Percentiles rank a stretch among this genome's conserved stretches.
phyloP scores from a whole-genome alignment of 2,888 invertebrate species.

The Ophonus ardosiacus region DNA sequence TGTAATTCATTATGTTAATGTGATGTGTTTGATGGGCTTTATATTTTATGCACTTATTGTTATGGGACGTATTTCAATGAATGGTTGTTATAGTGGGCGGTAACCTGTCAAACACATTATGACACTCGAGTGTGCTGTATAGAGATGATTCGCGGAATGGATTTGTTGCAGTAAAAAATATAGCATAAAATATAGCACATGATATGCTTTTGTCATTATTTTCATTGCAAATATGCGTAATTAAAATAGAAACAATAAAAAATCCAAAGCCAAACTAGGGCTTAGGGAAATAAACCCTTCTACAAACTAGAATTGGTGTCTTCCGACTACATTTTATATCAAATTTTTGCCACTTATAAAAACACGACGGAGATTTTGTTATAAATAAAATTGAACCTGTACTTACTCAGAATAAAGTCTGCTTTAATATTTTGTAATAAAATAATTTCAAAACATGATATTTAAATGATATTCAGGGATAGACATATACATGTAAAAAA shows the following conservation, averaged over 20 bases:
- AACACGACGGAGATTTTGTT: too few species aligned
- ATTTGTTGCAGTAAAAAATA: neutral
- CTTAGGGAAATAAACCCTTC: too few species aligned
- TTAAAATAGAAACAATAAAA: neutral
- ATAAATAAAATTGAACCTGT: too few species aligned
- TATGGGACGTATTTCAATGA: neutral
- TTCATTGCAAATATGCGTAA: neutral
- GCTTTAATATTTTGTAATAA: too few species aligned
- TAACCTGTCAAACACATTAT: neutral
- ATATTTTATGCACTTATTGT: neutral
- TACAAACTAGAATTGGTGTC: too few species aligned
- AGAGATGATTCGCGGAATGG: neutral
- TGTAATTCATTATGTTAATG: neutral
- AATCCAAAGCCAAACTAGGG: too few species aligned
- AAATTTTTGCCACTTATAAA: too few species aligned
- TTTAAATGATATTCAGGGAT: too few species aligned
- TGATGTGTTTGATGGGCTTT: neutral
- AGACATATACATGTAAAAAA: too few species aligned
- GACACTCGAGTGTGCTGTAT: neutral
- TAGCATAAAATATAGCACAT: neutral
- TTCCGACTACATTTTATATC: too few species aligned
- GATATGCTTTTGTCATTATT: neutral
- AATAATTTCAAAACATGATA: too few species aligned
- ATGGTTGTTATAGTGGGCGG: neutral
- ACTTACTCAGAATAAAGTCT: too few species aligned